Evolutionary conservation across 2,888 invertebrate genomes (phyloP).

Genomic region (Melanchra persicariae): DNA sequence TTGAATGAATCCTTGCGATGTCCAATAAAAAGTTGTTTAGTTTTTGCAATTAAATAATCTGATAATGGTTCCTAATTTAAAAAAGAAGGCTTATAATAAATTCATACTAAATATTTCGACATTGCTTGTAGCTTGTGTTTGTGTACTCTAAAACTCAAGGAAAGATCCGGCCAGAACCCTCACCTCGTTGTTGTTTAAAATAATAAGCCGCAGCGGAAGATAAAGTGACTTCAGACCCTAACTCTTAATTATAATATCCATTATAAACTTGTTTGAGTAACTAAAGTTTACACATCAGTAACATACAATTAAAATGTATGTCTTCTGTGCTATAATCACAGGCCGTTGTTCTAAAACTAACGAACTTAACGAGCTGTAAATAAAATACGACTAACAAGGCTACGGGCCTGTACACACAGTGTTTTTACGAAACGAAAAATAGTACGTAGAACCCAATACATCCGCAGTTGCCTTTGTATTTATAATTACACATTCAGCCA

Average conservation of each 20-base stretch:
- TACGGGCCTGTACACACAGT: background rate
- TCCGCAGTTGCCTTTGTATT: background rate
- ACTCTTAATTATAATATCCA: slow-evolving; percentile 37
- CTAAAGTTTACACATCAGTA: slow-evolving; percentile 20
- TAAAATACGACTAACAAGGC: slow-evolving; percentile 17
- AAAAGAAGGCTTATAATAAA: too few relatives aligned
- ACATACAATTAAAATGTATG: slow-evolving; percentile 45
- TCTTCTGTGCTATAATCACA: slow-evolving; percentile 26
- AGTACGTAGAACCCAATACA: background rate
- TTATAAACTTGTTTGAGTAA: slow-evolving; percentile 28
- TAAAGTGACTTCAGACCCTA: slow-evolving; percentile 5
- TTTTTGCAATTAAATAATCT: too few relatives aligned
- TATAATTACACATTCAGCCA: background rate
- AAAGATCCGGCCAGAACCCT: background rate
- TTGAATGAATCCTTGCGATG: too few relatives aligned
- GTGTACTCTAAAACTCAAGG: background rate
- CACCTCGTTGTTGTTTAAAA: background rate
- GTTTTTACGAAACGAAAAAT: background rate
- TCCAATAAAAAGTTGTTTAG: too few relatives aligned
- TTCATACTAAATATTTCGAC: too few relatives aligned
- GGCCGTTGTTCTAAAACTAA: slow-evolving; percentile 33
- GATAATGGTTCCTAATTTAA: too few relatives aligned
- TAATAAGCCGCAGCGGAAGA: background rate
- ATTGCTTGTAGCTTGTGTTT: too few relatives aligned
- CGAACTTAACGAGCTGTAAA: slow-evolving; percentile 42